Percentiles rank a stretch among this genome's conserved stretches.
Evolutionary conservation across 2,113 vertebrate species (phyloP).

Genomic region (Tragelaphus scriptus): DNA sequence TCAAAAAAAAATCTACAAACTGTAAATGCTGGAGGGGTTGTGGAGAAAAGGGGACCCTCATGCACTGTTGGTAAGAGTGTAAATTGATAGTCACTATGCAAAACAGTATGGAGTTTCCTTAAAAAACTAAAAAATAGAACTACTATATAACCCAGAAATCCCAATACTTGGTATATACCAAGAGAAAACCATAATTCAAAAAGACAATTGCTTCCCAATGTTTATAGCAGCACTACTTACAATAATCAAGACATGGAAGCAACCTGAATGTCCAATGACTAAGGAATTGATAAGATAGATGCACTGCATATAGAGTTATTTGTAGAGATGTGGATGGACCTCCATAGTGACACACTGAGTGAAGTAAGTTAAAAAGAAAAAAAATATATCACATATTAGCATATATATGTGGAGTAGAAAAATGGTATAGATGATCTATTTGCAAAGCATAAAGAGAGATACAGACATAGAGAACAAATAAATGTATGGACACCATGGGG

Average conservation of each 20-base stretch:
- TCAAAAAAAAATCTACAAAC: background rate
- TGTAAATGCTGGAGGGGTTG: background rate
- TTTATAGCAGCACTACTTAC: background rate
- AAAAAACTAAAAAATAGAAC: background rate
- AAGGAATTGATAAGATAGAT: background rate
- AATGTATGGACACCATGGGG: background rate
- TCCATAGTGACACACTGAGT: background rate
- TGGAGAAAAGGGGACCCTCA: background rate
- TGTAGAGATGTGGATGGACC: background rate
- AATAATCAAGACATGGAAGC: background rate
- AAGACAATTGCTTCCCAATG: background rate
- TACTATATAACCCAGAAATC: background rate
- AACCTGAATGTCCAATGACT: background rate
- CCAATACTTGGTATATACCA: background rate
- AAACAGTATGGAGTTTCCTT: background rate
- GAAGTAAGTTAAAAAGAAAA: background rate
- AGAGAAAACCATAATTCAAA: background rate
- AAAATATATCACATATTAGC: background rate
- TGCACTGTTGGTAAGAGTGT: background rate
- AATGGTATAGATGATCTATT: background rate
- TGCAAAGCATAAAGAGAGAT: background rate
- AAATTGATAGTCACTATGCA: background rate
- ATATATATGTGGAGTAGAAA: background rate
- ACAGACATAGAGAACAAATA: background rate
- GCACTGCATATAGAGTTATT: background rate